phyloP scores from a whole-genome alignment of 2,888 invertebrate genomes.

The Drosophila trichaetosa region DNA sequence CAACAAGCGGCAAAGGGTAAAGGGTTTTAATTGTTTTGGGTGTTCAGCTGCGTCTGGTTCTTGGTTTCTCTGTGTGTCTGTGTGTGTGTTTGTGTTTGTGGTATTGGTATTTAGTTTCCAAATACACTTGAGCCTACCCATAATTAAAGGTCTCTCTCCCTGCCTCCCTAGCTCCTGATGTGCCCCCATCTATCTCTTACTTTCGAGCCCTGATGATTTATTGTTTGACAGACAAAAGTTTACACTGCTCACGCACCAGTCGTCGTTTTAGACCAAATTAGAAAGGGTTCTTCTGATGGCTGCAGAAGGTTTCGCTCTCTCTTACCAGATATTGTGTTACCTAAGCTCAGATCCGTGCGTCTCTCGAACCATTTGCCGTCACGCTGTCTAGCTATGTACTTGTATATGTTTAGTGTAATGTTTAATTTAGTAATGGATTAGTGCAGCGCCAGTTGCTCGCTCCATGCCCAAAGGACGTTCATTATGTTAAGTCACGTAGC shows the following conservation, averaged over 20 bases:
- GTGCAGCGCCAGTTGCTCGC: constrained; percentile 46
- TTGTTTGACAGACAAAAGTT: constrained; percentile 77
- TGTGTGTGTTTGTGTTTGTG: not conserved
- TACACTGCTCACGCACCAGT: constrained; percentile 36
- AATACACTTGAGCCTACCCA: constrained; percentile 74
- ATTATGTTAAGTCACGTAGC: constrained; percentile 80
- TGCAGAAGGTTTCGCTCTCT: constrained; percentile 17
- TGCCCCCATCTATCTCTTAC: constrained; percentile 15
- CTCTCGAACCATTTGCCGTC: constrained; percentile 72
- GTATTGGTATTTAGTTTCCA: constrained; percentile 64
- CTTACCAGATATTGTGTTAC: constrained; percentile 17
- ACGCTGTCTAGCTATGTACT: constrained; percentile 78
- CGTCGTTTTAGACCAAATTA: constrained; percentile 65
- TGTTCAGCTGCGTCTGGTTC: constrained; percentile 47
- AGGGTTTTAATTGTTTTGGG: constrained; percentile 81
- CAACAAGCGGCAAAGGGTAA: constrained; percentile 64
- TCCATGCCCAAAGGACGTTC: constrained; percentile 40
- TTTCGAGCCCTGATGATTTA: constrained; percentile 72
- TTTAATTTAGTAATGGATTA: constrained; percentile 84
- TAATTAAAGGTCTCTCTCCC: constrained; percentile 71
- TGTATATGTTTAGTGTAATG: constrained; percentile 79
- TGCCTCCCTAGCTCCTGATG: not conserved
- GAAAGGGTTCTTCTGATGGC: constrained; percentile 66
- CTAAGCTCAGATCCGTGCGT: constrained; percentile 23
- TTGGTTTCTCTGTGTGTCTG: constrained; percentile 2